Conservation (phyloP, 2,113 vertebrate genomes). For the Leptobrachium ailaonicum region DNA sequence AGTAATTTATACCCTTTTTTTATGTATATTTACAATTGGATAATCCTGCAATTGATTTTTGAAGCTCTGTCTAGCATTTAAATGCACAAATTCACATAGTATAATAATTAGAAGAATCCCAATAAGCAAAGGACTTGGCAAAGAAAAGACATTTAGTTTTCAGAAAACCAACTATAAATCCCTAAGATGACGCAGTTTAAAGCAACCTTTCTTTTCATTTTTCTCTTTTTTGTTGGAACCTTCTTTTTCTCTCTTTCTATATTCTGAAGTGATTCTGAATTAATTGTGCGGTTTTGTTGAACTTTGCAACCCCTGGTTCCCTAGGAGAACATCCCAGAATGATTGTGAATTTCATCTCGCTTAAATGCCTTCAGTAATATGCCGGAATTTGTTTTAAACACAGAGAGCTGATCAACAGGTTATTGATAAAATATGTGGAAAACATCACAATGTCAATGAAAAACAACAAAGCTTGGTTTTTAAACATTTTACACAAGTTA, state of each 20-base stretch:
- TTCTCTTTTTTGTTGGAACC: not conserved
- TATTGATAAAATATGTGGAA: constrained; percentile 65
- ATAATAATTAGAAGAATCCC: constrained; percentile 57
- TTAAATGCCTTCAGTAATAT: constrained; percentile 63
- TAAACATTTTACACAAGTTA: too few relatives aligned
- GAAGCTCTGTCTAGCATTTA: constrained; percentile 60
- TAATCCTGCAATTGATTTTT: constrained; percentile 57
- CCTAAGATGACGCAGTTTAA: constrained; percentile 56
- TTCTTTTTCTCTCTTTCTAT: constrained; percentile 7
- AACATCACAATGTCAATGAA: constrained; percentile 29
- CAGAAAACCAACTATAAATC: constrained; percentile 60
- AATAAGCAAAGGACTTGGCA: constrained; percentile 59
- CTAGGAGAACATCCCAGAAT: constrained; percentile 68
- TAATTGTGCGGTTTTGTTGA: constrained; percentile 67
- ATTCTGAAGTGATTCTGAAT: constrained; percentile 61
- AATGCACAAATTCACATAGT: constrained; percentile 53
- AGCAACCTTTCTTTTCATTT: constrained; percentile 59
- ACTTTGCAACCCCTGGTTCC: constrained; percentile 67
- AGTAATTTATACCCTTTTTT: constrained; percentile 50
- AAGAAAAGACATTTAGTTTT: constrained; percentile 61
- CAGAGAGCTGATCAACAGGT: constrained; percentile 54
- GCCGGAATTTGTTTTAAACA: constrained; percentile 58
- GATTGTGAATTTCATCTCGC: constrained; percentile 69
- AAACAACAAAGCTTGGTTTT: too few relatives aligned
- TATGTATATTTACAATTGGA: constrained; percentile 52